Evolutionary conservation across 1,140 invertebrate genomes (phyloP).

Genomic region (Microplitis demolitor): DNA sequence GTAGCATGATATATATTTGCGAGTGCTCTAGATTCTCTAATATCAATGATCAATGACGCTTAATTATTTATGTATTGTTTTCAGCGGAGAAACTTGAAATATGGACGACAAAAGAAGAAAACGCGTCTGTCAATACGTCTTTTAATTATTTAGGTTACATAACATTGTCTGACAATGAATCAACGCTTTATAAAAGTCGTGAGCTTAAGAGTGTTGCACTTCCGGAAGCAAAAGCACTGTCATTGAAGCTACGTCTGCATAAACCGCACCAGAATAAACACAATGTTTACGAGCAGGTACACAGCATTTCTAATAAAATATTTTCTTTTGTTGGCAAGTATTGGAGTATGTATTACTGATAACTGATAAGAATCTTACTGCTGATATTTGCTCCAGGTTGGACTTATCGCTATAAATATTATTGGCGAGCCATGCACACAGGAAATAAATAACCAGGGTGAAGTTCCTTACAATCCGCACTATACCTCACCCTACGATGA

Average conservation of each 20-base stretch:
- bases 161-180: constrained; percentile 79
- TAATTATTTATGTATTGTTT: constrained; percentile 13
- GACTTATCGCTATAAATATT: constrained; percentile 76
- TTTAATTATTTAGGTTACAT: constrained; percentile 82
- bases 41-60: background rate
- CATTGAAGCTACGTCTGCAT: constrained; percentile 83
- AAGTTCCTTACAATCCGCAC: constrained; percentile 63
- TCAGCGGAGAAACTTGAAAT: constrained; percentile 69
- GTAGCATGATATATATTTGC: too few relatives aligned
- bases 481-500: constrained; percentile 89
- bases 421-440: constrained; percentile 68
- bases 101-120: constrained; percentile 59
- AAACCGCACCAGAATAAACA: constrained; percentile 78
- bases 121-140: constrained; percentile 47
- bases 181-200: constrained; percentile 80
- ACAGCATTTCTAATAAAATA: constrained; percentile 32
- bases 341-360: constrained; percentile 1
- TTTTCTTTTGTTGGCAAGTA: background rate
- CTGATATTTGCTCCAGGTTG: constrained; percentile 61
- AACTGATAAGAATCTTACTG: background rate
- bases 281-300: constrained; percentile 83
- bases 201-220: constrained; percentile 86
- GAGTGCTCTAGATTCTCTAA: background rate
- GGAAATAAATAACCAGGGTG: constrained; percentile 45
- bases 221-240: constrained; percentile 76